Base-by-base conservation (phyloP, 1,140 invertebrate genomes). In the Aplysia californica region DNA sequence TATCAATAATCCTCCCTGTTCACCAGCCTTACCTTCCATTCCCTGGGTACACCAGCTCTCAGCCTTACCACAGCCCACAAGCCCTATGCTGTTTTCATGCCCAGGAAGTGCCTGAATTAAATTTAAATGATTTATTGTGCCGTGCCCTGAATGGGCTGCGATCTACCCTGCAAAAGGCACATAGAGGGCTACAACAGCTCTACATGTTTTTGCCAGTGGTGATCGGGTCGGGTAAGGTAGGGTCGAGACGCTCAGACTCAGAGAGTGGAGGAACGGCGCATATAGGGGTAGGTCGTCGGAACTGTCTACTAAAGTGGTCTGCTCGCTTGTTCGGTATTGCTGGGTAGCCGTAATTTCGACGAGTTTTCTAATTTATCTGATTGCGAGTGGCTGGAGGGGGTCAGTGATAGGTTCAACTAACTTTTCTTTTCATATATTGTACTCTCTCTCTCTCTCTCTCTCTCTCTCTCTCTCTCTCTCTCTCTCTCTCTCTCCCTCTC, bases 391-490 rank as follows among this genome's bases (percentile, higher is more conserved):
- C n/a, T n/a, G n/a, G n/a, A 10, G 44, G n/a, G n/a, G 44, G n/a
- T 50, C 10, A 50, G 10, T 50, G 44, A 50, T 10, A 10, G n/a
- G n/a, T 10, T 50, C 10, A 50, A 15, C n/a, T 15, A 50, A n/a
- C 44, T 50, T n/a, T 10, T 10, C n/a, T 10, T 50, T 15, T 15
- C 44, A 50, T n/a, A 50, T 50, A 21, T 61, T 61, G 58, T 20
- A 21, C 58, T 65, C 5, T 65, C 61, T 65, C 5, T 65, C 61
- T 65, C 5, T 65, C 61, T 65, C 5, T 65, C 61, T 65, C 61
- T 65, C n/a, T 65, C 61, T 65, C n/a, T 65, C 61, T 65, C n/a
- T 65, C 61, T 65, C n/a, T 65, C 23, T 65, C n/a, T 65, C 61
- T 65, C n/a, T 65, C 61, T 35, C n/a, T 65, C 26, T 61, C 26